Conservation (phyloP, 2,113 vertebrate species). For the Scalopus aquaticus region DNA sequence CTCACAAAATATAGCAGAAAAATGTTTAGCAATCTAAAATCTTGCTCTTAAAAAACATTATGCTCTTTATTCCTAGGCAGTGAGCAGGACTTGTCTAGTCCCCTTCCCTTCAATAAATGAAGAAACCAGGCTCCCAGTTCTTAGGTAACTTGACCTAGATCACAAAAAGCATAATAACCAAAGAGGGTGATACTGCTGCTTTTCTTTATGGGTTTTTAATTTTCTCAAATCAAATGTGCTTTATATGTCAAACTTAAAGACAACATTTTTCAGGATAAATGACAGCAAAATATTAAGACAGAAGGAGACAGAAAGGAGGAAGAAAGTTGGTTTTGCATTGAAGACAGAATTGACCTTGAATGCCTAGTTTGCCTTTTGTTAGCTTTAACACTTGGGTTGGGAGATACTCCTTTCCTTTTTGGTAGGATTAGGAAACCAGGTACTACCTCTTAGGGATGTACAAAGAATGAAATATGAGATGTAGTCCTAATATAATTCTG, state of each 20-base stretch:
- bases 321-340: background rate
- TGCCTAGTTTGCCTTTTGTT: background rate
- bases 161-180: background rate
- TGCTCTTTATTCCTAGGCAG: background rate
- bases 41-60: background rate
- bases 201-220: constrained; percentile 19
- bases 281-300: background rate
- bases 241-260: constrained; percentile 29
- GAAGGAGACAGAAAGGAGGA: background rate
- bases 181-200: background rate
- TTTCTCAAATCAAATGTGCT: background rate
- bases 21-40: background rate
- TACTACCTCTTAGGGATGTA: background rate
- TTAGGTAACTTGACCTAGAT: background rate
- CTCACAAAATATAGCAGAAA: background rate
- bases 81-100: background rate
- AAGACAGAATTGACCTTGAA: background rate
- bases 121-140: background rate
- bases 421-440: background rate
- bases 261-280: background rate
- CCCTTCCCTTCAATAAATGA: background rate
- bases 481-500: background rate
- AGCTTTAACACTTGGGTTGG: background rate
- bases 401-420: background rate
- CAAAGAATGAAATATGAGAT: background rate